A percentile compares a stretch with the other conserved stretches of the same genome.
These are phyloP conservation scores for Tangara arthus DNA, from an alignment of 2,797 vertebrate species.

Conservation along the genomic window DNA sequence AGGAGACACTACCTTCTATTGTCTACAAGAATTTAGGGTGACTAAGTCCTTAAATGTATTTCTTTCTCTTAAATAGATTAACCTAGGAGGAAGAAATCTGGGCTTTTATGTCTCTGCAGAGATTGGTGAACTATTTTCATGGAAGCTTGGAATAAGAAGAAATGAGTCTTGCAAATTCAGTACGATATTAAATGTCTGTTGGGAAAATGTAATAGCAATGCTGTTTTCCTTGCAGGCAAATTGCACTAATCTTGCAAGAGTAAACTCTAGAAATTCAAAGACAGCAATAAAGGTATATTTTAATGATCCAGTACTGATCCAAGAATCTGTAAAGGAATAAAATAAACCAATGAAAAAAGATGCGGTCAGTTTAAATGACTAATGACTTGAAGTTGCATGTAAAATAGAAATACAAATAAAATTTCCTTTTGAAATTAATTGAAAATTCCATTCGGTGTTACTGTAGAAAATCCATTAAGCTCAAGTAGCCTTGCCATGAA, in stretches of 20 bases:
- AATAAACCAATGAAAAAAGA: neutral
- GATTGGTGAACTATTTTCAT: neutral
- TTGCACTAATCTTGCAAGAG: neutral
- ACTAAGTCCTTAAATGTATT: neutral
- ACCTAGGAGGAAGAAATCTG: neutral
- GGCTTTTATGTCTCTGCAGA: neutral
- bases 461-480: neutral
- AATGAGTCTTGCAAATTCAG: neutral
- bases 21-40: neutral
- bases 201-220: neutral
- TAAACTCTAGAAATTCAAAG: neutral
- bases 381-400: neutral
- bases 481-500: neutral
- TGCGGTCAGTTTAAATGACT: neutral
- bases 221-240: neutral
- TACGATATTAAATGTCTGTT: neutral
- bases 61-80: neutral
- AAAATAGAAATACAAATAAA: constrained; percentile 19
- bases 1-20: neutral
- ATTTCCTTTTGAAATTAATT: constrained; percentile 5
- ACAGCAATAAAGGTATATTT: neutral
- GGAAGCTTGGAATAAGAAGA: neutral
- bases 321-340: neutral
- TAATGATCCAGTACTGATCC: neutral
- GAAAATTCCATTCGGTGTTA: neutral